Percentiles rank a stretch among this genome's conserved stretches.
These are phyloP conservation scores for Tortricodes alternella DNA, from an alignment of 2,888 invertebrate species.

Conservation along the genomic window DNA sequence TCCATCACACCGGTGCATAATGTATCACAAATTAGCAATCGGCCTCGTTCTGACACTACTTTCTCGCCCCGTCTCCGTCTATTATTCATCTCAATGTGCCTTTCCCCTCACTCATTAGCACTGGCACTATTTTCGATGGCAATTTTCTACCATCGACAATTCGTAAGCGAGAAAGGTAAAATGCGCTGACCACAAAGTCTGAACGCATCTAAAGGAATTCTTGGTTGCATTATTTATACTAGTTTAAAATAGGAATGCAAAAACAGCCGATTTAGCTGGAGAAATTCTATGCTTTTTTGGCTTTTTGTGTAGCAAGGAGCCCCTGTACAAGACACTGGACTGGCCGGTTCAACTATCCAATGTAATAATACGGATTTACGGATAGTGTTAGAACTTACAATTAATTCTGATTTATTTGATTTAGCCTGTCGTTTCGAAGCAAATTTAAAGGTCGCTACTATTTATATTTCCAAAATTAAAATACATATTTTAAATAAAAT, in stretches of 20 bases:
- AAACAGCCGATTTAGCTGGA: slow-evolving; percentile 6
- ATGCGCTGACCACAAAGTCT: slow-evolving; percentile 63
- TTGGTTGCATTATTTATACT: slow-evolving; percentile 24
- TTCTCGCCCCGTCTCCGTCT: slow-evolving; percentile 47
- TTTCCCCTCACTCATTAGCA: slow-evolving; percentile 66
- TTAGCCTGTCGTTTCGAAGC: too few species aligned
- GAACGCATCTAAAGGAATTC: slow-evolving; percentile 32
- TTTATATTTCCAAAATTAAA: too few species aligned
- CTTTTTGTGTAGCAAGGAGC: background rate
- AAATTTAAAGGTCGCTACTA: too few species aligned
- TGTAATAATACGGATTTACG: too few species aligned
- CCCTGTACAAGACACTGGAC: background rate
- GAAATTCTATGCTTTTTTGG: background rate
- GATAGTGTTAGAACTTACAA: too few species aligned
- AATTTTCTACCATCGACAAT: slow-evolving; percentile 64
- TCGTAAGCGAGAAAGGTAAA: slow-evolving; percentile 59
- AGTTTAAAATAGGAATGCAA: slow-evolving; percentile 13
- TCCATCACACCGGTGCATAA: slow-evolving; percentile 19
- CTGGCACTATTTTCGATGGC: slow-evolving; percentile 66
- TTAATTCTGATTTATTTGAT: too few species aligned
- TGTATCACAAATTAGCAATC: slow-evolving; percentile 15
- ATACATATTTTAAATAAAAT: too few species aligned
- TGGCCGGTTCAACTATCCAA: too few species aligned
- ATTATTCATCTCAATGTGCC: slow-evolving; percentile 69
- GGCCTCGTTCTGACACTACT: slow-evolving; percentile 45